phyloP scores from a whole-genome alignment of 2,888 invertebrate genomes.

The Nomada ferruginata region DNA sequence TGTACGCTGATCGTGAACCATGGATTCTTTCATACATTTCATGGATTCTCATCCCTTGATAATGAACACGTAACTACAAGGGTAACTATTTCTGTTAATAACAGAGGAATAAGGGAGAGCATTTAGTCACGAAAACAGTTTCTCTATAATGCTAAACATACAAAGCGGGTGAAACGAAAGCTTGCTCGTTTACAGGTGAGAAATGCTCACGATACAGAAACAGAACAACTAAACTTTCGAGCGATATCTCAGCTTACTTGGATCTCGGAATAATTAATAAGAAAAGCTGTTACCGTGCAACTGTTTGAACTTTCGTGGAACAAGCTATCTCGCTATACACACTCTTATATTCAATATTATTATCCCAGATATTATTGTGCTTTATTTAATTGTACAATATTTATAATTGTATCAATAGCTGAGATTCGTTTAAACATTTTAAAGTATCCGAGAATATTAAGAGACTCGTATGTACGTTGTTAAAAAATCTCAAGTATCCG shows the following conservation, averaged over 20 bases:
- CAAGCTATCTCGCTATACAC: background rate
- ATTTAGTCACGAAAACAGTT: no score
- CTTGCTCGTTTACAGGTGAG: background rate
- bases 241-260: background rate
- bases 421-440: background rate
- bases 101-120: background rate
- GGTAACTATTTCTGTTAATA: conserved; percentile 20
- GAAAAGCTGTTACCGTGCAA: conserved; percentile 10
- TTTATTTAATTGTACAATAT: background rate
- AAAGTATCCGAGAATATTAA: no score
- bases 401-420: background rate
- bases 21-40: no score
- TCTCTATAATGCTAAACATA: background rate
- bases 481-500: background rate
- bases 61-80: background rate
- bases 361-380: no score
- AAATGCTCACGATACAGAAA: background rate
- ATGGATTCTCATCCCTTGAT: background rate
- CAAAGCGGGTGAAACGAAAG: background rate
- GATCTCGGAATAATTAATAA: conserved; percentile 26
- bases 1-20: no score
- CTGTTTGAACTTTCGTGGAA: conserved; percentile 24
- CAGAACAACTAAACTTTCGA: background rate
- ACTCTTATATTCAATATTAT: background rate
- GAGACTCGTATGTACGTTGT: no score